Percentiles rank a stretch among this genome's conserved stretches.
Conservation (phyloP, 2,888 invertebrate species). For the Ennomos fuscantarius region DNA sequence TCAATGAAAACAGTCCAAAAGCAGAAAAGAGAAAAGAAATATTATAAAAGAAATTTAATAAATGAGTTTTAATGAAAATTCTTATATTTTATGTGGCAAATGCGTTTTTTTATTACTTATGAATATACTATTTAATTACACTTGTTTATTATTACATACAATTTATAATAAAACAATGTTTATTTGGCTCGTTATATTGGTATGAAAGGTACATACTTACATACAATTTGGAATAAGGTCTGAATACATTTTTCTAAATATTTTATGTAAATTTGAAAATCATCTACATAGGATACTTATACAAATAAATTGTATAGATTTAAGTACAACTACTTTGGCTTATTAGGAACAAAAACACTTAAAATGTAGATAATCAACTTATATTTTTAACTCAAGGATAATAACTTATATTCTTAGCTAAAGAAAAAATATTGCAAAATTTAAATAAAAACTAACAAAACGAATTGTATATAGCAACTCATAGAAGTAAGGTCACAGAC, state of each 20-base stretch:
- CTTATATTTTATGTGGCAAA: slow-evolving; percentile 9
- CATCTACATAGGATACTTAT: not conserved
- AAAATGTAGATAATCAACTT: slow-evolving; percentile 4
- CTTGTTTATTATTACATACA: slow-evolving; percentile 8
- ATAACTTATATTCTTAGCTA: slow-evolving; percentile 1
- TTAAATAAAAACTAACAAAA: slow-evolving; percentile 5
- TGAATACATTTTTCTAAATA: too few relatives aligned
- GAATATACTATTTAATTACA: slow-evolving; percentile 20
- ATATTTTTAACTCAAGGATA: not conserved
- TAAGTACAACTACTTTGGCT: slow-evolving; percentile 49
- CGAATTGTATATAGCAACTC: slow-evolving; percentile 2
- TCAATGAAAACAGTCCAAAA: too few relatives aligned
- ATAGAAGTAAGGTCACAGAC: not conserved
- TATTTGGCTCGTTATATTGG: slow-evolving; percentile 34
- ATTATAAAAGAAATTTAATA: too few relatives aligned
- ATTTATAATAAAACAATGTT: slow-evolving; percentile 8
- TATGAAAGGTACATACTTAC: slow-evolving; percentile 3
- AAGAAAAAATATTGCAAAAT: slow-evolving; percentile 3
- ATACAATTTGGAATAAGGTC: not conserved
- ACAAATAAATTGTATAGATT: slow-evolving; percentile 10
- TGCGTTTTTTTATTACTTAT: not conserved
- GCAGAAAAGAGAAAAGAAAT: not conserved
- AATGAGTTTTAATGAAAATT: too few relatives aligned
- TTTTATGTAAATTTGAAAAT: too few relatives aligned
- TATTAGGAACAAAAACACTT: slow-evolving; percentile 50